Conservation (phyloP, 2,797 vertebrate species). For the Gila robusta region DNA sequence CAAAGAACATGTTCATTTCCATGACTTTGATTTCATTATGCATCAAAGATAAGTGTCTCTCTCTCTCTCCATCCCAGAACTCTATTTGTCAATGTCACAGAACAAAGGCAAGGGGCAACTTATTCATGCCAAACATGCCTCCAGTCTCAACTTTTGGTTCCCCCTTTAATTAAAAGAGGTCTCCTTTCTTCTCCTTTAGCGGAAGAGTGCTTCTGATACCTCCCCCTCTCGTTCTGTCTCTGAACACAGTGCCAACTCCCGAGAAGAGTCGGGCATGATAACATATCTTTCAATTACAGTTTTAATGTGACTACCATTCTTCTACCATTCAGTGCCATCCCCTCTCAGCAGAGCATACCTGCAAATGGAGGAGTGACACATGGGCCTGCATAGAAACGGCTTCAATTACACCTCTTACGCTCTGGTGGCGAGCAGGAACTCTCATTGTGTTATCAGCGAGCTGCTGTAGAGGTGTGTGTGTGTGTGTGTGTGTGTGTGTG, state of each 20-base stretch:
- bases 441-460: constrained; percentile 70
- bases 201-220: constrained; percentile 76
- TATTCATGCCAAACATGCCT: constrained; percentile 87
- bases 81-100: constrained; percentile 86
- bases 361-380: constrained; percentile 77
- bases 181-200: constrained; percentile 73
- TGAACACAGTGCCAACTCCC: constrained; percentile 68
- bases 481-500: constrained; percentile 45
- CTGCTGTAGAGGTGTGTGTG: constrained; percentile 52
- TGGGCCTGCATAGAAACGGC: constrained; percentile 73
- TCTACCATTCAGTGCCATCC: constrained; percentile 73
- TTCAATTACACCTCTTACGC: constrained; percentile 72
- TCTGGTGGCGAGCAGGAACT: constrained; percentile 58
- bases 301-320: constrained; percentile 81
- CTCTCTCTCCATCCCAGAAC: constrained; percentile 70
- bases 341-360: constrained; percentile 69
- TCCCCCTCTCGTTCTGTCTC: constrained; percentile 62
- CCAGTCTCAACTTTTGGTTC: constrained; percentile 79
- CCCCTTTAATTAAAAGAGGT: constrained; percentile 81
- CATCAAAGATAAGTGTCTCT: constrained; percentile 83
- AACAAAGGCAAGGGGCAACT: constrained; percentile 80
- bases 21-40: constrained; percentile 85
- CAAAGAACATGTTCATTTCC: constrained; percentile 82
- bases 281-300: constrained; percentile 88
- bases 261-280: constrained; percentile 77